phyloP scores from a whole-genome alignment of 2,797 vertebrate genomes.

The Anomalospiza imberbis region DNA sequence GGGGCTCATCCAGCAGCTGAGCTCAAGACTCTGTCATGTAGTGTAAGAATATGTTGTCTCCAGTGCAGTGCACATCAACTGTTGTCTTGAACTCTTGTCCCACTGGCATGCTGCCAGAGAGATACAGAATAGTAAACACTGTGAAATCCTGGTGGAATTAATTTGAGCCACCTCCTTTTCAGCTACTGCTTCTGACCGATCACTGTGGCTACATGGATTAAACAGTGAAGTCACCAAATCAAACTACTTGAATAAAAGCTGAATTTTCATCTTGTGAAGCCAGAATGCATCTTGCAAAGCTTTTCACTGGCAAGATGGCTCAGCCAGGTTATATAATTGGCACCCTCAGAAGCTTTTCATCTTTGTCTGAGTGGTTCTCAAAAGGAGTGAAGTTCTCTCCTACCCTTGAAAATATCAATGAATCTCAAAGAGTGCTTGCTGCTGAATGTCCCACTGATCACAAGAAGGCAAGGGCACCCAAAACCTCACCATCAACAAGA shows the following conservation, averaged over 20 bases:
- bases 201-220: neutral
- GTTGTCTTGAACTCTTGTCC: neutral
- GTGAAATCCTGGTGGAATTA: neutral
- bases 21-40: neutral
- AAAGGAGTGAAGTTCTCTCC: slow-evolving; percentile 27
- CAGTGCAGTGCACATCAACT: neutral
- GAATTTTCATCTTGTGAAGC: slow-evolving; percentile 8
- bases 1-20: neutral
- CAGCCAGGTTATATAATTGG: slow-evolving; percentile 31
- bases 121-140: neutral
- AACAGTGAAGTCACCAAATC: neutral
- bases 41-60: neutral
- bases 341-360: slow-evolving; percentile 40
- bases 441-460: slow-evolving; percentile 18
- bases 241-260: slow-evolving; percentile 1
- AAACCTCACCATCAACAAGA: neutral
- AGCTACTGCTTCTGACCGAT: neutral
- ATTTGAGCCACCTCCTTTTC: neutral
- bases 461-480: neutral
- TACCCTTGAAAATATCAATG: slow-evolving; percentile 17
- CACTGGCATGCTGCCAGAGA: neutral
- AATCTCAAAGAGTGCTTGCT: neutral
- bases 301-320: neutral
- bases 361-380: slow-evolving; percentile 2
- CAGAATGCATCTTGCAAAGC: slow-evolving; percentile 2